A percentile compares a stretch with the other conserved stretches of the same genome.
These are phyloP conservation scores for Esperia sulphurella DNA, from an alignment of 2,888 invertebrate species.

Conservation along the genomic window DNA sequence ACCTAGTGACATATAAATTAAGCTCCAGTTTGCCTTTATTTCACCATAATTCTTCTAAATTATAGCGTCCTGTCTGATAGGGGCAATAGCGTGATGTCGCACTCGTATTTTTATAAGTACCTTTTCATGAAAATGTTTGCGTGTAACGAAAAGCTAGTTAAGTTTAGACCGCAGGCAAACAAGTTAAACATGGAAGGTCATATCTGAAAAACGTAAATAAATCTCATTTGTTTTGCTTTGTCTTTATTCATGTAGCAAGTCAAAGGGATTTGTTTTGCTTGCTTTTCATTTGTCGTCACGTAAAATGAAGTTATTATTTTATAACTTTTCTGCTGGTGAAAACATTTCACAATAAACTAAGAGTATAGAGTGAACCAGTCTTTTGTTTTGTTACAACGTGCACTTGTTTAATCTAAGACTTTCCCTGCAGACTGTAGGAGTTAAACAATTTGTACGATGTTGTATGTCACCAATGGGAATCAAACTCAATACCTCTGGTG, in stretches of 20 bases:
- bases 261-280: not conserved
- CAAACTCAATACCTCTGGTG: too few species aligned
- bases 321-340: too few species aligned
- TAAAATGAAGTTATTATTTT: too few species aligned
- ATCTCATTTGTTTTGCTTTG: not conserved
- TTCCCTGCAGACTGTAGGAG: too few species aligned
- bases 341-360: too few species aligned
- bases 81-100: not conserved
- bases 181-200: not conserved
- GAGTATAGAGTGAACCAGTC: too few species aligned
- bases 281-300: not conserved
- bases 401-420: too few species aligned
- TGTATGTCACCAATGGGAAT: too few species aligned
- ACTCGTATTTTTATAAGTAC: not conserved
- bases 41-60: too few species aligned
- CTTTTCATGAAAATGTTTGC: constrained; percentile 2
- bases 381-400: too few species aligned
- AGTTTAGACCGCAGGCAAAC: not conserved
- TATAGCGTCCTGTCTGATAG: not conserved
- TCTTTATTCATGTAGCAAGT: not conserved
- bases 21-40: too few species aligned
- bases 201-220: not conserved
- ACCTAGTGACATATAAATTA: not conserved
- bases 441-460: too few species aligned
- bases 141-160: not conserved